Conservation (phyloP, 2,797 vertebrate genomes). For the Rousettus madagascariensis region DNA sequence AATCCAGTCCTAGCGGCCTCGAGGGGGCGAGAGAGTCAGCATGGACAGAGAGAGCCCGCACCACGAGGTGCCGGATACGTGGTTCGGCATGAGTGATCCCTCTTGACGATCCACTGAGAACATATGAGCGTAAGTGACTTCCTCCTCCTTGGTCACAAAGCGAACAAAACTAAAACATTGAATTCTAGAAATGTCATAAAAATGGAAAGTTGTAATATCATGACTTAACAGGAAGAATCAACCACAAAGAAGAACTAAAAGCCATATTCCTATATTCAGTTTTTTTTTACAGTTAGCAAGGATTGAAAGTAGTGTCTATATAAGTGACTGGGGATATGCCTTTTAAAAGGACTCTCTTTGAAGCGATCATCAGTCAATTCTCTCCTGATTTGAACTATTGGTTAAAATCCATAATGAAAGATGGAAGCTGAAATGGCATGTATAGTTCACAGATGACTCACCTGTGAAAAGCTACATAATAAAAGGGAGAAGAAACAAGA, state of each 20-base stretch:
- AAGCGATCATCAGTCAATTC: not conserved
- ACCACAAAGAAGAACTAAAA: not conserved
- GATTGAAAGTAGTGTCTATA: not conserved
- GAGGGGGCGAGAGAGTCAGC: not conserved
- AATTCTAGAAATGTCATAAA: not conserved
- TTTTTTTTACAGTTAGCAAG: not conserved
- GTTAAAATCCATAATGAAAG: not conserved
- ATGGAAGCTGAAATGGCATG: not conserved
- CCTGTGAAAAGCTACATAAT: not conserved
- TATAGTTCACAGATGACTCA: not conserved
- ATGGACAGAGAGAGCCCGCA: not conserved
- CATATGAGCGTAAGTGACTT: not conserved
- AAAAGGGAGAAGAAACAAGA: not conserved
- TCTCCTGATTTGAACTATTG: not conserved
- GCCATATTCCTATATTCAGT: rapidly evolving
- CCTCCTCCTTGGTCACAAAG: not conserved
- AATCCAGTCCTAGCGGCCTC: not conserved
- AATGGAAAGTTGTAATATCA: not conserved
- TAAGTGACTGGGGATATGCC: not conserved
- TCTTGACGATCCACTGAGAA: not conserved
- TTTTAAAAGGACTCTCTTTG: not conserved
- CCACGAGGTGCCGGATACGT: not conserved
- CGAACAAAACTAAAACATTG: not conserved
- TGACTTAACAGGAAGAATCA: not conserved
- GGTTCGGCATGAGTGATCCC: not conserved